These are phyloP conservation scores for Athene noctua DNA, from an alignment of 2,113 vertebrate species.

Conservation along the genomic window DNA sequence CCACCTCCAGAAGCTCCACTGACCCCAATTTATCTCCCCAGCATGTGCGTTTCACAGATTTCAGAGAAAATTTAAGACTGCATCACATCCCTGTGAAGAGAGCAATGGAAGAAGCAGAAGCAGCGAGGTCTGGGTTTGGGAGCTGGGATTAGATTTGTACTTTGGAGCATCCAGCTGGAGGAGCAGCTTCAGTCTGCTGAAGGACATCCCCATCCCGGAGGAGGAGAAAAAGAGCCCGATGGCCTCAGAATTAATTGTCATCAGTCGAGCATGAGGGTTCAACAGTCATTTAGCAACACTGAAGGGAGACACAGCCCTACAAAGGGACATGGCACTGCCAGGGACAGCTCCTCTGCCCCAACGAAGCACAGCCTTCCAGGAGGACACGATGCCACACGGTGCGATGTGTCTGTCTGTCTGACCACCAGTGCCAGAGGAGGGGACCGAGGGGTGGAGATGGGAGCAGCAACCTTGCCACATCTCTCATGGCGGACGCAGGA, in stretches of 20 bases:
- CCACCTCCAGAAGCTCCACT: accelerated
- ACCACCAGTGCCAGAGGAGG: accelerated
- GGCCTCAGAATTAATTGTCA: neutral
- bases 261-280: accelerated
- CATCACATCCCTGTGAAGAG: accelerated
- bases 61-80: neutral
- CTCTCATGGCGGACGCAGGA: neutral
- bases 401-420: neutral
- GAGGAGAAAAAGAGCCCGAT: accelerated
- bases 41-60: accelerated
- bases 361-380: neutral
- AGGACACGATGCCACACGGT: accelerated
- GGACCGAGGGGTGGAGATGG: neutral
- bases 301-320: neutral
- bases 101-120: accelerated
- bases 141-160: neutral
- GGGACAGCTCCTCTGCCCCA: neutral
- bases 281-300: neutral
- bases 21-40: too few relatives aligned
- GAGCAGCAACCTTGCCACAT: neutral
- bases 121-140: neutral
- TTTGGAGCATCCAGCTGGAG: accelerated
- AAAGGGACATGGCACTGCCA: accelerated
- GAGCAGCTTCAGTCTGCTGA: neutral
- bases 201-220: neutral